Evolutionary conservation across 2,888 invertebrate genomes (phyloP).

Genomic region (Coelopa pilipes): DNA sequence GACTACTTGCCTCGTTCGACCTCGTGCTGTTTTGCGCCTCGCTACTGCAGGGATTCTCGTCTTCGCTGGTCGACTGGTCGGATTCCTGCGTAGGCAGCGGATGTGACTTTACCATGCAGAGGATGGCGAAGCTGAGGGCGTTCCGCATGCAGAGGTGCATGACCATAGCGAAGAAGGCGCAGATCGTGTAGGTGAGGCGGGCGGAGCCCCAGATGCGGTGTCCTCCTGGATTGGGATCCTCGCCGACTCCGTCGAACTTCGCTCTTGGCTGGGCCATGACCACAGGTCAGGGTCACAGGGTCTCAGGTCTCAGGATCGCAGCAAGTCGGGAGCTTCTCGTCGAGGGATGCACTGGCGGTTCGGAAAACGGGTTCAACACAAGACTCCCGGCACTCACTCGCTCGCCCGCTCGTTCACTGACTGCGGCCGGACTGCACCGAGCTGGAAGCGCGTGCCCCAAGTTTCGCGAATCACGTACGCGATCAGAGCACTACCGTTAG

Average conservation of each 20-base stretch:
- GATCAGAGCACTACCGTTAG: constrained; percentile 1
- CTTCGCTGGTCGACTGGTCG: background rate
- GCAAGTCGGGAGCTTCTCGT: background rate
- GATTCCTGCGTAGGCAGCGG: too few species aligned
- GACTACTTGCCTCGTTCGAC: constrained; percentile 37
- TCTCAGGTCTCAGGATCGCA: background rate
- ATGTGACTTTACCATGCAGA: constrained; percentile 70
- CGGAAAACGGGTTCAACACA: too few species aligned
- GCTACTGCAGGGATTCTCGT: background rate
- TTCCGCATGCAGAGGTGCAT: constrained; percentile 66
- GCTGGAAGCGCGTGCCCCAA: too few species aligned
- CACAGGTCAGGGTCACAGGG: background rate
- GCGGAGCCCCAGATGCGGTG: constrained; percentile 58
- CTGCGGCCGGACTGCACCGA: too few species aligned
- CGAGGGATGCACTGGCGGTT: background rate
- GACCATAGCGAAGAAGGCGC: constrained; percentile 61
- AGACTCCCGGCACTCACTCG: too few species aligned
- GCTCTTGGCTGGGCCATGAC: background rate
- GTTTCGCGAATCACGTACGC: background rate
- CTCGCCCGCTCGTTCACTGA: too few species aligned
- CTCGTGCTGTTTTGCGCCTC: background rate
- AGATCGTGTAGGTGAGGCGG: constrained; percentile 62
- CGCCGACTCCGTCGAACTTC: constrained; percentile 40
- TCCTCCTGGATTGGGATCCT: constrained; percentile 33
- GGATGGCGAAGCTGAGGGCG: constrained; percentile 69